Base-by-base conservation (phyloP, 2,888 invertebrate species). In the Neoitamus cyanurus region DNA sequence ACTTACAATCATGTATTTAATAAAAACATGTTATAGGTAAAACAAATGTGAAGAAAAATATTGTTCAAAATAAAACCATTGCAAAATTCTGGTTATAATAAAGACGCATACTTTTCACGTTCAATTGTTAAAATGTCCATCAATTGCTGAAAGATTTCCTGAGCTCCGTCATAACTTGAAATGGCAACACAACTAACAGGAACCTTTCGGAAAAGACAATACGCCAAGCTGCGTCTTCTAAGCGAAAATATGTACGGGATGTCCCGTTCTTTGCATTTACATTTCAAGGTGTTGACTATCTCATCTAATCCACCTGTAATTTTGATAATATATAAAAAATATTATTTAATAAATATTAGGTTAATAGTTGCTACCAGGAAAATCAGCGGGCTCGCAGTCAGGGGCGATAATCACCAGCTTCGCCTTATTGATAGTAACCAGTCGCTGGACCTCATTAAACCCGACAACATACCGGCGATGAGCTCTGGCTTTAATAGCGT, bases 161-260 rank as follows among this genome's bases (percentile, higher is more conserved):
- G 93, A 28, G 92, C 92, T 3, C 94, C 94, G 88, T 94, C 93
- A 87, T 93, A 94, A 89, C 93, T 93, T 86, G 94, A 90, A 72
- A 95, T 90, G 11, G 93, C 94, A 48, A 94, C 92, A 85, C 93
- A 93, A 87, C 94, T 93, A 85, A 94, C 92, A 3, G 93, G 93
- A 5, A 93, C 92, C 83, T 93, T 93, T 88, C 93, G 94, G 83
- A 92, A 91, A 58, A 94, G 91, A 0, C 93, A 90, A 87, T 92
- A 91, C 0, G 94, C 94, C 15, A 95, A 88, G 84, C 93, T 91
- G 36, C 93, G 90, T 6, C 94, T 91, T 20, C 91, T 92, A 28
- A 94, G 90, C 6, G 93, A 92, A 89, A 94, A 95, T 3, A 94
- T 91, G 87, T 93, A 93, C 1, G 94, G 93, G 72, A 94, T 92